Conservation (phyloP, 2,888 invertebrate species). For the Teleogryllus oceanicus region DNA sequence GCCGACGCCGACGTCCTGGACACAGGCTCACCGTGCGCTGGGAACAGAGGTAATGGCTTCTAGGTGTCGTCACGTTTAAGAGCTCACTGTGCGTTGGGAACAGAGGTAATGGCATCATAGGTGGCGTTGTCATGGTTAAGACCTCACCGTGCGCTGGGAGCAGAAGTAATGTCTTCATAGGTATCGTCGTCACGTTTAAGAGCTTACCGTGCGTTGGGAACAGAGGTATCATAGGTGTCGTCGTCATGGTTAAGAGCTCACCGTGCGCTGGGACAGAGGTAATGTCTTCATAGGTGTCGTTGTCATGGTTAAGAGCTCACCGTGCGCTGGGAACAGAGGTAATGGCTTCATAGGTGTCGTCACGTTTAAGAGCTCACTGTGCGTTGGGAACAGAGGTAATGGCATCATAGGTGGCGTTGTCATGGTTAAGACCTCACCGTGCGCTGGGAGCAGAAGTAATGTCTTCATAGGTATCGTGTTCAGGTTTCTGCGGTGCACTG, state of each 20-base stretch:
- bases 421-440: constrained; percentile 31
- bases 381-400: too few relatives aligned
- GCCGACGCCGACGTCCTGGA: constrained; percentile 30
- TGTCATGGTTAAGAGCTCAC: constrained; percentile 30
- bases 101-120: constrained; percentile 32
- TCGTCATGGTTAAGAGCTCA: constrained; percentile 29
- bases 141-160: constrained; percentile 35
- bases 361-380: too few relatives aligned
- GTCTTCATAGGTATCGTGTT: too few relatives aligned
- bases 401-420: constrained; percentile 29
- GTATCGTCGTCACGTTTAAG: neutral
- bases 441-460: constrained; percentile 35
- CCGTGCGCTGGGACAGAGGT: constrained; percentile 22
- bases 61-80: constrained; percentile 29
- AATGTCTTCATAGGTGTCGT: constrained; percentile 25
- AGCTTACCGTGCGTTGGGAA: too few relatives aligned
- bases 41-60: constrained; percentile 29
- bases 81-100: constrained; percentile 35
- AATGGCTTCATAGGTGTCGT: neutral
- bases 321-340: constrained; percentile 36
- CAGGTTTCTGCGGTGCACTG: too few relatives aligned
- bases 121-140: constrained; percentile 26
- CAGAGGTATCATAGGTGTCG: constrained; percentile 24
- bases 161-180: constrained; percentile 28
- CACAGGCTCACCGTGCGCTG: constrained; percentile 35